Percentiles rank a stretch among this genome's conserved stretches.
These are phyloP conservation scores for Heteromormyrus szaboi DNA, from an alignment of 2,797 vertebrate species.

Conservation along the genomic window DNA sequence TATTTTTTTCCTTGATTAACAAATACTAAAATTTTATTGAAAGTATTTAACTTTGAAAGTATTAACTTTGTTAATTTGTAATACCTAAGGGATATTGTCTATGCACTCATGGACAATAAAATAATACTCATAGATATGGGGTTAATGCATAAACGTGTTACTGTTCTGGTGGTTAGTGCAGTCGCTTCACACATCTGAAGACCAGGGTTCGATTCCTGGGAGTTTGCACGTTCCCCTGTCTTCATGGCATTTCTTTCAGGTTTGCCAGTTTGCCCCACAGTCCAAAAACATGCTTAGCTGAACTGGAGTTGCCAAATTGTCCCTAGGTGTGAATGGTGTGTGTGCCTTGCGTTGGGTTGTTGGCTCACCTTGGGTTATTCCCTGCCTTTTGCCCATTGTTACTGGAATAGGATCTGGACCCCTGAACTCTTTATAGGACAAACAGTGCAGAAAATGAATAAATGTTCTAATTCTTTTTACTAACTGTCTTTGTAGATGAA, in stretches of 20 bases:
- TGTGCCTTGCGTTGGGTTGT: not conserved
- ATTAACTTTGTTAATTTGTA: not conserved
- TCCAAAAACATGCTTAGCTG: not conserved
- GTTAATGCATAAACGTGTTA: not conserved
- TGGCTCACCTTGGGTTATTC: not conserved
- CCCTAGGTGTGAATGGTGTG: not conserved
- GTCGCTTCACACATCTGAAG: not conserved
- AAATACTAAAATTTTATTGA: not conserved
- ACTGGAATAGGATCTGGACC: not conserved
- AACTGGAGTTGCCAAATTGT: not conserved
- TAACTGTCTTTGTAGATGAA: not conserved
- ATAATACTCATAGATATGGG: not conserved
- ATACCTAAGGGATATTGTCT: not conserved
- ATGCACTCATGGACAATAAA: not conserved
- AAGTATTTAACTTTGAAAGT: not conserved
- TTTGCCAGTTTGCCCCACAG: not conserved
- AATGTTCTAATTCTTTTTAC: not conserved
- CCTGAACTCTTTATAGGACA: not conserved
- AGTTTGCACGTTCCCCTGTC: not conserved
- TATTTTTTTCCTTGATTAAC: not conserved
- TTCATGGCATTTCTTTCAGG: not conserved
- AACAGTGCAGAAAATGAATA: not conserved
- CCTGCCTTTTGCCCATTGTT: not conserved
- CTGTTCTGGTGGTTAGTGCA: not conserved
- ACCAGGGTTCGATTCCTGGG: not conserved